Evolutionary conservation across 2,888 invertebrate species (phyloP).

Genomic region (Spilosoma lubricipeda): DNA sequence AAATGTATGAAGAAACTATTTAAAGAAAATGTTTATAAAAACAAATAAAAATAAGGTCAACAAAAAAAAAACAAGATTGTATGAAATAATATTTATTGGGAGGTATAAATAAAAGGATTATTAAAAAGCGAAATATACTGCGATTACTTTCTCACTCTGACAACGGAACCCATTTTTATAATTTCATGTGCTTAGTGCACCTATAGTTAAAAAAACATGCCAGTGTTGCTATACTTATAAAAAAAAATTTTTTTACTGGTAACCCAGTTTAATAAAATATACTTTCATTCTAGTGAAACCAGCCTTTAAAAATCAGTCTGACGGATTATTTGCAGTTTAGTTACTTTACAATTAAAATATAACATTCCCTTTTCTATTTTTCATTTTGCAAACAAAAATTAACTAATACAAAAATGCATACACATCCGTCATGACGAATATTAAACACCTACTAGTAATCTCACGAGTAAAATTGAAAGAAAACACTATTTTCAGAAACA

Average conservation of each 20-base stretch:
- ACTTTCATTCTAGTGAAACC: constrained; percentile 12
- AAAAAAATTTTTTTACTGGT: constrained; percentile 9
- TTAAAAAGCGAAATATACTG: constrained; percentile 65
- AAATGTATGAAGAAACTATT: neutral
- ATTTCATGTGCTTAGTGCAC: constrained; percentile 9
- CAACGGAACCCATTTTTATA: constrained; percentile 24
- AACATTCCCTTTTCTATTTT: constrained; percentile 11
- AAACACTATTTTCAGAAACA: constrained; percentile 18
- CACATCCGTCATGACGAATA: constrained; percentile 17
- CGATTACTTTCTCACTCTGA: constrained; percentile 37
- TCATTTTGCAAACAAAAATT: constrained; percentile 7
- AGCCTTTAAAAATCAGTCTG: constrained; percentile 18
- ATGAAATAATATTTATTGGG: constrained; percentile 81
- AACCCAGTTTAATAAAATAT: constrained; percentile 4
- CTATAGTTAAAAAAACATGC: constrained; percentile 3
- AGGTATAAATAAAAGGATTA: constrained; percentile 73
- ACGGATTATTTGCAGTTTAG: constrained; percentile 13
- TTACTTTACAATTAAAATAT: constrained; percentile 7
- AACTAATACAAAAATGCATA: neutral
- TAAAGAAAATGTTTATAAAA: neutral
- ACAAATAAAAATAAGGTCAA: constrained; percentile 27
- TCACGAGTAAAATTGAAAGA: constrained; percentile 19
- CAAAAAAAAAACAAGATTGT: constrained; percentile 64
- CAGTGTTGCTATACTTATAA: neutral
- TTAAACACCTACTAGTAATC: constrained; percentile 24